Evolutionary conservation across 2,888 invertebrate species (phyloP), one percentile per base, ranked within the genome.

Genomic region (Anodontia alba): DNA sequence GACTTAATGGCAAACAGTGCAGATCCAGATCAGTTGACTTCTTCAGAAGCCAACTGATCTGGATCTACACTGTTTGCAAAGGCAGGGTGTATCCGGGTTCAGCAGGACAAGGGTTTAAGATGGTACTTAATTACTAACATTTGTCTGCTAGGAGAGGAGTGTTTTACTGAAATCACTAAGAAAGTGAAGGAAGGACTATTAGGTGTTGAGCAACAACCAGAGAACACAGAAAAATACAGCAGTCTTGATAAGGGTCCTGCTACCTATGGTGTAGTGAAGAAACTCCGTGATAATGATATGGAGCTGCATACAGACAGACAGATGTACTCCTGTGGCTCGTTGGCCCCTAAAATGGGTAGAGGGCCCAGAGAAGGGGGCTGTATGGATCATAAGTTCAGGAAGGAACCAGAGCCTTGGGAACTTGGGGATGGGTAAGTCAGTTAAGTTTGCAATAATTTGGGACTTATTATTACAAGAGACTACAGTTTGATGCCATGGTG

Each of bases 301-400:
- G 94, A 94, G 1, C 90, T 95, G 10, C 95, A 95, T 82, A 94
- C 95, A 31, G 93, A 95, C 90, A 93, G 94, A 89, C 93, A 95
- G 95, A 95, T 95, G 95, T 95, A 95, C 89, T 95, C 95, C 0
- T 95, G 95, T 93, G 95, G 95, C 0, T 95, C 95, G 2, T 90
- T 95, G 87, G 95, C 95, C 20, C 95, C 95, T 23, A 95, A 95
- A 89, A 95, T 95, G 95, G 94, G 94, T 20, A 91, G 95, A 51
- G 95, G 93, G 23, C 84, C 83, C 23, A 93, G 93, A 62, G 93
- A 92, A 20, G 94, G 92, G 80, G 95, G 95, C 15, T 95, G 95
- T 81, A 93, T 94, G 89, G 95, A 95, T 85, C 94, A 95, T 81
- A 92, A 93, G 76, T 95, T 95, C 88, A 91, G 94, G 31, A 94